A percentile compares a stretch with the other conserved stretches of the same genome.
These are phyloP conservation scores for Trinorchestia longiramus DNA, from an alignment of 1,140 invertebrate species.

Conservation along the genomic window DNA sequence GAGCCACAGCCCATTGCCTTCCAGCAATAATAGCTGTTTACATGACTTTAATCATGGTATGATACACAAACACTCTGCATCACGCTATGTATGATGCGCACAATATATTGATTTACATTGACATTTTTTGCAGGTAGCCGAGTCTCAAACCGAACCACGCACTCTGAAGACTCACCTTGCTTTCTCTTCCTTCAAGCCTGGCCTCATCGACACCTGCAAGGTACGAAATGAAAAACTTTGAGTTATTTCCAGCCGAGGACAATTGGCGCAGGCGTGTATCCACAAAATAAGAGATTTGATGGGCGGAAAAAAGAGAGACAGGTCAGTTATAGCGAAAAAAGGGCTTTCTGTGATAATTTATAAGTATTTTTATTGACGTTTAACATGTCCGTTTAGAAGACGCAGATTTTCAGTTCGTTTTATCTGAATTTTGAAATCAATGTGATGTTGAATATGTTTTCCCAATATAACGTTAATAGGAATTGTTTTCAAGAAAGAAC, in stretches of 20 bases:
- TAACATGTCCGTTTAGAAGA: too few species aligned
- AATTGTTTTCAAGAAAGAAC: too few species aligned
- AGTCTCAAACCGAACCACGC: conserved; percentile 68
- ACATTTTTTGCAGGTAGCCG: conserved; percentile 39
- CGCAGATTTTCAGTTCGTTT: too few species aligned
- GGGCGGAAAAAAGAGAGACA: too few species aligned
- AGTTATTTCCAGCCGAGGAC: not conserved
- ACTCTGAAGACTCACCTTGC: conserved; percentile 87
- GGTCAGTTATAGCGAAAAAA: too few species aligned
- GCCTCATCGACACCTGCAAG: conserved; percentile 59
- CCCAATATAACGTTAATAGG: too few species aligned
- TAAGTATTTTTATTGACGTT: too few species aligned
- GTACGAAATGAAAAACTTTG: not conserved
- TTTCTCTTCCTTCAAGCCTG: conserved; percentile 77
- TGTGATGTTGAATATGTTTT: too few species aligned
- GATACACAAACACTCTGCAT: not conserved
- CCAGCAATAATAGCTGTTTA: not conserved
- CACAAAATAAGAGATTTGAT: not conserved
- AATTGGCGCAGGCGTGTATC: not conserved
- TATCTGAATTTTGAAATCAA: too few species aligned
- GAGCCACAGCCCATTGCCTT: too few species aligned
- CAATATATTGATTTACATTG: not conserved
- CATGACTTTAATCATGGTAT: not conserved
- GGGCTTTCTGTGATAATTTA: too few species aligned
- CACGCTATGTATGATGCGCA: not conserved